Conservation (phyloP, 2,797 vertebrate species). For the Petrocephalus sullivani region DNA sequence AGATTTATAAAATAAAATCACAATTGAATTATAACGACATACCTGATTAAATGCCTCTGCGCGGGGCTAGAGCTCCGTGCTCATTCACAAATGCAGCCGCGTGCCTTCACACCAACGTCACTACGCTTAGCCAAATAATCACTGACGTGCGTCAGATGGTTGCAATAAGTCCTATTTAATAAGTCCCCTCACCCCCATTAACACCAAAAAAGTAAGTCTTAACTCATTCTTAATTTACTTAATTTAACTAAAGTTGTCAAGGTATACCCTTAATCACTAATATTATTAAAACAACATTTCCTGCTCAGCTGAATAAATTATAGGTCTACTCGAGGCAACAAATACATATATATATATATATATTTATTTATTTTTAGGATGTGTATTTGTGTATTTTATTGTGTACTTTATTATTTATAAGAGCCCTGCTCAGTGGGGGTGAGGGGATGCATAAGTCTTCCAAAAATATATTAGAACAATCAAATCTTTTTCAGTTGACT, state of each 20-base stretch:
- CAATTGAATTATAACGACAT: neutral
- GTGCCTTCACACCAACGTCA: conserved; percentile 19
- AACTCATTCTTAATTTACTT: neutral
- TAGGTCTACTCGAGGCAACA: neutral
- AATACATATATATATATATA: neutral
- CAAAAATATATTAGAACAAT: too few relatives aligned
- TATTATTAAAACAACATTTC: neutral
- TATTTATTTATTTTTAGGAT: too few relatives aligned
- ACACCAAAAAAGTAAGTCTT: neutral
- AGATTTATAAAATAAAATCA: neutral
- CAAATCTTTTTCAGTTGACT: too few relatives aligned
- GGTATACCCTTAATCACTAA: neutral
- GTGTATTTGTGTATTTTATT: neutral
- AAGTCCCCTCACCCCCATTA: neutral
- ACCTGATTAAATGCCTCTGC: neutral
- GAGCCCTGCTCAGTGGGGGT: neutral
- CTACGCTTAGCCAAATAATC: conserved; percentile 12
- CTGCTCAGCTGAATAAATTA: neutral
- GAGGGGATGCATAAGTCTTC: too few relatives aligned
- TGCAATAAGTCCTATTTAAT: conserved; percentile 17
- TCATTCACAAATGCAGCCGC: neutral
- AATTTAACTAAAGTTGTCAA: conserved; percentile 3
- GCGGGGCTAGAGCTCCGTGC: neutral
- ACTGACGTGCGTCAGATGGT: conserved; percentile 28
- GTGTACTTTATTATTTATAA: neutral